Conservation (phyloP, 2,113 vertebrate species). For the Athene noctua region DNA sequence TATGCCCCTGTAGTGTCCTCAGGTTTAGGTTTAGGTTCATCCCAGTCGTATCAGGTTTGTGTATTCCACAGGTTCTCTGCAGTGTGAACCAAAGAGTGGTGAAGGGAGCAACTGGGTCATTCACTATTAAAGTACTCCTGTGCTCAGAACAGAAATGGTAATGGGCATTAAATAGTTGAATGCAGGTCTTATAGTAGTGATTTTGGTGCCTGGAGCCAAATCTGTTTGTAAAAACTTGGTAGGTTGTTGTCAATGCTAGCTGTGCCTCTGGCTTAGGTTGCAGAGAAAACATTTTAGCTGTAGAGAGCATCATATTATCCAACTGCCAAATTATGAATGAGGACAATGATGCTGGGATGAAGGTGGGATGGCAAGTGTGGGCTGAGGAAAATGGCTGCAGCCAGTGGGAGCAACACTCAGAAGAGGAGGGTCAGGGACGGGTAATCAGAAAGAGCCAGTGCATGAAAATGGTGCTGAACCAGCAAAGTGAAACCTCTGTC, state of each 20-base stretch:
- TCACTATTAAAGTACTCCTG: neutral
- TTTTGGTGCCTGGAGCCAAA: neutral
- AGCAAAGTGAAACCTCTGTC: neutral
- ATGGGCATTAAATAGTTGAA: neutral
- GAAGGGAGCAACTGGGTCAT: neutral
- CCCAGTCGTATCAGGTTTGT: neutral
- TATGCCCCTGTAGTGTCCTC: fast-evolving
- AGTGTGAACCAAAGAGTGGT: neutral
- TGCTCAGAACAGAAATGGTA: neutral
- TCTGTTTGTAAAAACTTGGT: neutral
- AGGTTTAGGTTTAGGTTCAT: neutral
- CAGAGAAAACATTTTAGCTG: neutral
- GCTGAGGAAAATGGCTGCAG: neutral
- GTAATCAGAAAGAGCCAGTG: neutral
- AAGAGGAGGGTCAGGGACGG: neutral
- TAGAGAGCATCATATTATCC: neutral
- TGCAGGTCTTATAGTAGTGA: neutral
- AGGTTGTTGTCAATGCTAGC: neutral
- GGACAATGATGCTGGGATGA: neutral
- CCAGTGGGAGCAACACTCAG: neutral
- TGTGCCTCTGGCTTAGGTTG: neutral
- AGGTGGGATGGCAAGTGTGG: neutral
- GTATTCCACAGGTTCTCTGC: neutral
- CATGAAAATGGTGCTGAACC: neutral
- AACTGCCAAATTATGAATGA: neutral